These are phyloP conservation scores for Centrocercus urophasianus DNA, from an alignment of 2,113 vertebrate genomes.

Conservation along the genomic window DNA sequence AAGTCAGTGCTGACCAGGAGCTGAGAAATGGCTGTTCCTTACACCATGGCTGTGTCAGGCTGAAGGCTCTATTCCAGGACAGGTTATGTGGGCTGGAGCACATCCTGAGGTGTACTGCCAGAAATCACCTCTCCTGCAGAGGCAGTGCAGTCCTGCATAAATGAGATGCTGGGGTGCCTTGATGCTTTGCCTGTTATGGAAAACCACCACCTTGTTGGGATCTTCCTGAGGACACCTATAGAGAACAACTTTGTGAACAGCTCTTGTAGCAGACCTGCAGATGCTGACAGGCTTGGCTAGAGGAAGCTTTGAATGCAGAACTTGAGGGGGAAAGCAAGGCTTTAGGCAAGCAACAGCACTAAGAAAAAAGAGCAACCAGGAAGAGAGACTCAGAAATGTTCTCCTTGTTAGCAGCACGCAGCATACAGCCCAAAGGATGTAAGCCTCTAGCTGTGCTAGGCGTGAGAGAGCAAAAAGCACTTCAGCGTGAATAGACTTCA, in stretches of 20 bases:
- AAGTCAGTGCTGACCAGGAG: background rate
- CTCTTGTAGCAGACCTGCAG: too few species aligned
- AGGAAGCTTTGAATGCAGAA: too few species aligned
- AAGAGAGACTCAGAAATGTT: background rate
- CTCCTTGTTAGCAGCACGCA: background rate
- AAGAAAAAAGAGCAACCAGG: background rate
- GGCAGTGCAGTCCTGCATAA: too few species aligned
- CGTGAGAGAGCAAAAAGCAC: background rate
- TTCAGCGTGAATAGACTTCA: background rate
- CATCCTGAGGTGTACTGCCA: background rate
- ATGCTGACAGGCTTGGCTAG: too few species aligned
- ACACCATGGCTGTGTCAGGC: accelerated
- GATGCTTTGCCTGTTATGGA: background rate
- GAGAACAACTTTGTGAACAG: accelerated
- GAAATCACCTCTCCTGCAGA: background rate
- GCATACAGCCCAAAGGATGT: background rate
- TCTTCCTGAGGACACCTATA: background rate
- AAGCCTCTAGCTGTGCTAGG: background rate
- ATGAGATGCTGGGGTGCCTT: background rate
- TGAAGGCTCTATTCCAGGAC: background rate
- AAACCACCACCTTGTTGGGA: background rate
- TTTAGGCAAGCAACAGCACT: background rate
- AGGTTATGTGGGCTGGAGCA: background rate
- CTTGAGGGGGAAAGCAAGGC: background rate
- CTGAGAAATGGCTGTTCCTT: accelerated